Evolutionary conservation across 2,113 vertebrate genomes (phyloP), one percentile per base, ranked within the genome.

Genomic region (Patagioenas fasciata): DNA sequence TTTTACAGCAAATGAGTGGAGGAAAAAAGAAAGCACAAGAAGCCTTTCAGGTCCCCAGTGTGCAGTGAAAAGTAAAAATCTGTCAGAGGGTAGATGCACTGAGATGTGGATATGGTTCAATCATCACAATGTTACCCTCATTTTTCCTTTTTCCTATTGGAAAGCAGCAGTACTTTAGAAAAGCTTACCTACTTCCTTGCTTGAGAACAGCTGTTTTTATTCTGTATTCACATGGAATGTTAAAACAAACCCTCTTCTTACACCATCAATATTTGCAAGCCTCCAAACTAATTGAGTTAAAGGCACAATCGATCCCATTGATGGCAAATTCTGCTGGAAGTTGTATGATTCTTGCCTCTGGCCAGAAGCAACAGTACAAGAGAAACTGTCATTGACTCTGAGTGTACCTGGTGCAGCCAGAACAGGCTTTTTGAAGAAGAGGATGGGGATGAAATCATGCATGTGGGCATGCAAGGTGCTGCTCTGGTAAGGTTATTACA

Each of bases 231-330:
- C 13, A 67, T 4, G 1, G 26, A 40, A 28, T 53, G 42, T 80
- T 79, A 71, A 88, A 95, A 34, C 69, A 85, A 88, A 86, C 48
- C 11, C 13, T 48, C 61, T 95, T 61, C 72, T 78, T 20, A 71
- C 80, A 65, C 34, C 75, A 80, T 79, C 79, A 79, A 13, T 75
- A 88, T 71, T 83, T 85, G 75, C 88, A 93, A 84, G 72, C 34
- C 75, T 78, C 65, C 53, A 53, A 81, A 92, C n/a, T 83, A 91
- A 94, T 57, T 88, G 87, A 89, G n/a, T 89, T 82, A 88, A 88
- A 93, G 80, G n/a, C 44, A 89, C 40, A 89, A 80, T 88, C 93
- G 62, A 91, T 85, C 60, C 17, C 29, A 73, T 9, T 58, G 85
- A 88, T 1, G 13, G 15, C 56, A 64, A 80, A 42, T 88, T 91